phyloP scores from a whole-genome alignment of 2,113 vertebrate species.

The Gambusia affinis region DNA sequence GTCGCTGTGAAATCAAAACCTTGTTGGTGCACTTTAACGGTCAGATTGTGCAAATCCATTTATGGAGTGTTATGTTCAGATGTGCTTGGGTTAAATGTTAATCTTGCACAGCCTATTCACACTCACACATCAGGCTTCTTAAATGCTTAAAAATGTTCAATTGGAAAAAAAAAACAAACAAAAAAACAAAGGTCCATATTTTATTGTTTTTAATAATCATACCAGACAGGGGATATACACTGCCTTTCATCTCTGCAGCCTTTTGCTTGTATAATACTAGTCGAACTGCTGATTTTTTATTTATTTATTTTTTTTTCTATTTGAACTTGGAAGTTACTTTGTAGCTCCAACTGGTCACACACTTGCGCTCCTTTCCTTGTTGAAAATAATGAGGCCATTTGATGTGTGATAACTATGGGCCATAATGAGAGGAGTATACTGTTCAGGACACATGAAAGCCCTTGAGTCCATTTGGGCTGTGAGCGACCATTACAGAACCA shows the following conservation, averaged over 20 bases:
- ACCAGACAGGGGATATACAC: constrained; percentile 27
- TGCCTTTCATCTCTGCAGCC: constrained; percentile 44
- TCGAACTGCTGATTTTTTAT: constrained; percentile 43
- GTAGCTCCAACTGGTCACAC: constrained; percentile 55
- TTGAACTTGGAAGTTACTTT: constrained; percentile 71
- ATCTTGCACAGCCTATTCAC: constrained; percentile 23
- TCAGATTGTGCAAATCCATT: constrained; percentile 35
- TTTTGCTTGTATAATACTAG: constrained; percentile 45
- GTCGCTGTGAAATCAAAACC: constrained; percentile 59
- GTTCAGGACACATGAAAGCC: constrained; percentile 75
- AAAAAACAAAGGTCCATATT: constrained; percentile 7
- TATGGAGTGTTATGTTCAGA: constrained; percentile 36
- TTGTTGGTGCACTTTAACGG: constrained; percentile 45
- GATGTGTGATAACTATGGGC: constrained; percentile 64
- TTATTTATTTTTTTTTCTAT: constrained; percentile 17
- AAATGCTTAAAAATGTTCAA: constrained; percentile 7
- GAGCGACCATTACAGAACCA: constrained; percentile 53
- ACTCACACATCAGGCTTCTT: constrained; percentile 8
- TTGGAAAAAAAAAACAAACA: constrained; percentile 7
- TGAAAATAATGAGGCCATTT: constrained; percentile 76
- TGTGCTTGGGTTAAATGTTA: constrained; percentile 25
- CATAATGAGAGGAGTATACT: constrained; percentile 72
- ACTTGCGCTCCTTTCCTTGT: constrained; percentile 52
- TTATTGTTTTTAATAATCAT: constrained; percentile 11
- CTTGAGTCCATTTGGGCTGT: constrained; percentile 73